A percentile compares a stretch with the other conserved stretches of the same genome.
Conservation (phyloP, 2,797 vertebrate genomes). For the Sphaeramia orbicularis region DNA sequence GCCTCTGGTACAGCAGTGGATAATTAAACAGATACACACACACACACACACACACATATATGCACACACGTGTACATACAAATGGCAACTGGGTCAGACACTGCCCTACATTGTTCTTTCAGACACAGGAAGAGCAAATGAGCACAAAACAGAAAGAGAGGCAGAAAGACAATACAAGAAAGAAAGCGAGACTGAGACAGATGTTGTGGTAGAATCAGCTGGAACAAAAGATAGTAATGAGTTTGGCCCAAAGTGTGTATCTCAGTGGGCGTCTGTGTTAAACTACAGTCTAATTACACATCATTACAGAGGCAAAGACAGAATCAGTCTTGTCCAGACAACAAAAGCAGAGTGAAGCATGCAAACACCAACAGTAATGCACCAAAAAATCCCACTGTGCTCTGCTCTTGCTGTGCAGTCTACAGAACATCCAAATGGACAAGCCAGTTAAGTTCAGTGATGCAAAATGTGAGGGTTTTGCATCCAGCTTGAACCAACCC, state of each 20-base stretch:
- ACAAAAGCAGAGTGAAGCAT: constrained; percentile 42
- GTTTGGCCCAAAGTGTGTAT: constrained; percentile 56
- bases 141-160: constrained; percentile 52
- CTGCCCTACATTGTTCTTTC: constrained; percentile 81
- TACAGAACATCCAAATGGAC: constrained; percentile 37
- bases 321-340: constrained; percentile 50
- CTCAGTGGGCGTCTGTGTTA: constrained; percentile 67
- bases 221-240: constrained; percentile 70
- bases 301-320: constrained; percentile 68
- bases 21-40: constrained; percentile 73
- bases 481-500: constrained; percentile 11
- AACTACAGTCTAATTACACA: constrained; percentile 75
- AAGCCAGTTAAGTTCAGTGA: constrained; percentile 14
- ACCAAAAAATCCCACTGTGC: constrained; percentile 36
- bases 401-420: constrained; percentile 21
- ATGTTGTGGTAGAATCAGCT: constrained; percentile 67
- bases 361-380: constrained; percentile 47
- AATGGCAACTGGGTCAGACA: constrained; percentile 83
- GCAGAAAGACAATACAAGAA: constrained; percentile 44
- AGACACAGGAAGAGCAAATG: constrained; percentile 68
- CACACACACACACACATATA: constrained; percentile 35
- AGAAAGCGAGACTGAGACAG: constrained; percentile 45
- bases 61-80: constrained; percentile 30
- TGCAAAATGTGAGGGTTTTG: constrained; percentile 11
- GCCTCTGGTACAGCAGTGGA: constrained; percentile 67